Conservation (phyloP, 2,888 invertebrate species). For the Aporophyla nigra region DNA sequence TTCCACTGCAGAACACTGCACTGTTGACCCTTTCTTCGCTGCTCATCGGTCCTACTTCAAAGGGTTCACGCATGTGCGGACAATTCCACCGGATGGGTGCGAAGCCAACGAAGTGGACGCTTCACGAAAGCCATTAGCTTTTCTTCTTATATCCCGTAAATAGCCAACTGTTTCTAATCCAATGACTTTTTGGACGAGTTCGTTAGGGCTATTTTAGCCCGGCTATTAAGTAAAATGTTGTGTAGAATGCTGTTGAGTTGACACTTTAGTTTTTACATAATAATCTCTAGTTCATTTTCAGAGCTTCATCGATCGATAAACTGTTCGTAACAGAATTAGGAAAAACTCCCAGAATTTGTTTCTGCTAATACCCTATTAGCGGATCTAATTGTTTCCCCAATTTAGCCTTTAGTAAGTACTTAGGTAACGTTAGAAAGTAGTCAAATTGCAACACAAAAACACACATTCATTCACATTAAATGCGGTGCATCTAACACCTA, state of each 20-base stretch:
- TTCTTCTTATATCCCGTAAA: conserved; percentile 66
- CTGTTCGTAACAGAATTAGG: not conserved
- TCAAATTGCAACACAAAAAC: conserved; percentile 60
- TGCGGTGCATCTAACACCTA: conserved; percentile 61
- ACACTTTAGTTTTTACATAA: not conserved
- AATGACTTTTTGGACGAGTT: conserved; percentile 53
- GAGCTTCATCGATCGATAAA: not conserved
- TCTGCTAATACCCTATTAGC: conserved; percentile 7
- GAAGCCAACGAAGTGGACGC: conserved; percentile 70
- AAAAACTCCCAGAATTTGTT: conserved; percentile 1
- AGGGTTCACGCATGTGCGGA: conserved; percentile 81
- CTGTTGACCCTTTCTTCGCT: conserved; percentile 41
- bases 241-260: conserved; percentile 22
- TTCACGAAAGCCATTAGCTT: conserved; percentile 66
- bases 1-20: conserved; percentile 48
- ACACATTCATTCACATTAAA: conserved; percentile 59
- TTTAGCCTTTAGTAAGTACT: conserved; percentile 24
- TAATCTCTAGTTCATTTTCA: not conserved
- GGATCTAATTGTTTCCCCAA: conserved; percentile 28
- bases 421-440: conserved; percentile 45
- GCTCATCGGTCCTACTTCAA: conserved; percentile 73
- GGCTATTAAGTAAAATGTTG: conserved; percentile 34
- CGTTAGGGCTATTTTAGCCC: conserved; percentile 48
- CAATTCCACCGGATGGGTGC: conserved; percentile 74
- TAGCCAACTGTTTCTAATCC: conserved; percentile 63